Base-by-base conservation (phyloP, 2,888 invertebrate genomes). In the Autographa gamma region DNA sequence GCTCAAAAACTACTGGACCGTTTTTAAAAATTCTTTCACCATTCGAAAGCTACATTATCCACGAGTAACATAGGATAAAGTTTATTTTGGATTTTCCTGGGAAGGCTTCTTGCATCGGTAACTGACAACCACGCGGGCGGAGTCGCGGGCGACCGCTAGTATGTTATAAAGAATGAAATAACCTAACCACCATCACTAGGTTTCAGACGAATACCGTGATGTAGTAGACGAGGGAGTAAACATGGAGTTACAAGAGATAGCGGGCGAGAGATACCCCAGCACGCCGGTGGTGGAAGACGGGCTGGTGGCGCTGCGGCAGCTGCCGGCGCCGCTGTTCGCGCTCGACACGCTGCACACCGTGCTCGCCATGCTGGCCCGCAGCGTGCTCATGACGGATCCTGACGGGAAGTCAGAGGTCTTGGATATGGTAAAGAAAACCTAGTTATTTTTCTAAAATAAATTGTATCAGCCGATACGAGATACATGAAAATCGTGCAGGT, bases 281-380 rank as follows among this genome's bases (percentile, higher is more conserved):
- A 70, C 81, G 2, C 79, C 83, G 0, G 66, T 62, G 0, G 84
- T 85, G 8, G 92, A 93, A 34, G 93, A 93, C 56, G 85, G 87
- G 1, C 76, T 95, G 2, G 87, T 85, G 1, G 88, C 89, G 0
- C 74, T 96, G 61, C 87, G 88, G 60, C 96, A 96, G 83, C 70
- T 93, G 52, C 95, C 95, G 0, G 93, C 91, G 0, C 96, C 96
- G 0, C 65, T 93, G n/a, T 96, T 86, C 77, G 92, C 93, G 0
- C 83, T 96, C 34, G 93, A 96, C 16, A 88, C 92, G 0, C 68
- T 91, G 2, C 90, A 93, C 54, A 76, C 90, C 2, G 87, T 94
- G 2, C 80, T 94, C 14, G 88, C 92, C 14, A 85, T 88, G 2
- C 90, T 96, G 91, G 88, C 90, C 0, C 86, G 91, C 66, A 93